Evolutionary conservation across 1,140 invertebrate genomes (phyloP).

Genomic region (Amphibalanus amphitrite): DNA sequence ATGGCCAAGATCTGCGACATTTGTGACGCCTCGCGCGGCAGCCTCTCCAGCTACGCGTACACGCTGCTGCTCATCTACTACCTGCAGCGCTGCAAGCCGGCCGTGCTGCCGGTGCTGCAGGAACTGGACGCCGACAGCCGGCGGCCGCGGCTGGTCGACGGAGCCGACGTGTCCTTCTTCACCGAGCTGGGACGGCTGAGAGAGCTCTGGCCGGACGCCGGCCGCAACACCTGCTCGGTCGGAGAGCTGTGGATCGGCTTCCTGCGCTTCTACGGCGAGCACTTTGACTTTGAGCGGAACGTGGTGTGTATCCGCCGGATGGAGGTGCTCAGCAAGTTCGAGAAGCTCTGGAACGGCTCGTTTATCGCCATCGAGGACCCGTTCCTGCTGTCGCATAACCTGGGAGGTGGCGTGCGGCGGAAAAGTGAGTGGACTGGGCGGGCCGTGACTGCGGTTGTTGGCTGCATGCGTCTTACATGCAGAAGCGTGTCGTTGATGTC

Average conservation of each 20-base stretch:
- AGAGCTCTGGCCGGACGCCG: constrained; percentile 30
- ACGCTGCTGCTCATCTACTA: constrained; percentile 41
- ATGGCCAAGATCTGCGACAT: constrained; percentile 44
- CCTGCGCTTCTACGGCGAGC: constrained; percentile 37
- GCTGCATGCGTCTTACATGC: no score
- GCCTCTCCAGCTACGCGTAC: constrained; percentile 45
- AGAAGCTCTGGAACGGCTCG: constrained; percentile 39
- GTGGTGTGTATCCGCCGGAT: constrained; percentile 37
- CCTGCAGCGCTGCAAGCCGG: constrained; percentile 37
- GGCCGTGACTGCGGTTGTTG: no score
- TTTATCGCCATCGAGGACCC: constrained; percentile 44
- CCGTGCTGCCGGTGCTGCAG: constrained; percentile 42
- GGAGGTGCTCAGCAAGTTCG: constrained; percentile 30
- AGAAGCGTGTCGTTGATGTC: no score
- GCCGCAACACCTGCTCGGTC: no score
- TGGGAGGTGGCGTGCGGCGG: constrained; percentile 36
- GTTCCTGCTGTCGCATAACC: constrained; percentile 40
- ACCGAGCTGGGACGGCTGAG: constrained; percentile 23
- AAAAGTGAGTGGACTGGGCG: constrained; percentile 32
- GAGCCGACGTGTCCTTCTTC: constrained; percentile 35
- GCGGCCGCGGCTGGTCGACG: constrained; percentile 25
- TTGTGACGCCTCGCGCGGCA: constrained; percentile 41
- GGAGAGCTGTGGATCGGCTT: constrained; percentile 37
- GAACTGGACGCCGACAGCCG: constrained; percentile 25
- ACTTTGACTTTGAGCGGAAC: constrained; percentile 34